Percentiles rank a stretch among this genome's conserved stretches.
Conservation (phyloP, 2,888 invertebrate genomes). For the Plebejus anna region DNA sequence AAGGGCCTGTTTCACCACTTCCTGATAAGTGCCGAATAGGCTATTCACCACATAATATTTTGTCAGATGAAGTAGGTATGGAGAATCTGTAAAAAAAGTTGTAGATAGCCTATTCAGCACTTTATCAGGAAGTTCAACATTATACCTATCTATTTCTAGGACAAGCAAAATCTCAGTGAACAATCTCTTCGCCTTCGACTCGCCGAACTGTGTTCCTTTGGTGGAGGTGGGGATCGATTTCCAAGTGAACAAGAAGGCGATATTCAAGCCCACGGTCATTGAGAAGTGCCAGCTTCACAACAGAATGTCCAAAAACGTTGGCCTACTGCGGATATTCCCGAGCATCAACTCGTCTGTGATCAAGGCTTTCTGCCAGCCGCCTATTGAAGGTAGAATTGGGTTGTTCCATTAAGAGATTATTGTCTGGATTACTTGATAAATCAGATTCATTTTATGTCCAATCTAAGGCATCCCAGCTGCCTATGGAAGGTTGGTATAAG, state of each 20-base stretch:
- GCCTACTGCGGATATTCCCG: constrained; percentile 92
- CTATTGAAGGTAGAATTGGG: constrained; percentile 77
- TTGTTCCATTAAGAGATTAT: too few species aligned
- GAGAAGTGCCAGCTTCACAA: constrained; percentile 85
- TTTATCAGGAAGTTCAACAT: constrained; percentile 60
- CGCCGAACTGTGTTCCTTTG: constrained; percentile 91
- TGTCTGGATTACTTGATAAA: too few species aligned
- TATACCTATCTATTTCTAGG: constrained; percentile 53
- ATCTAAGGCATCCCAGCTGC: constrained; percentile 72
- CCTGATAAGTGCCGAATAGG: too few species aligned
- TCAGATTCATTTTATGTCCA: too few species aligned
- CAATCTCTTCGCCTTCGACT: constrained; percentile 89
- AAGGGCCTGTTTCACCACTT: too few species aligned
- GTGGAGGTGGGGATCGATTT: constrained; percentile 91
- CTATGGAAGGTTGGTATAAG: constrained; percentile 77
- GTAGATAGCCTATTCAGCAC: too few species aligned
- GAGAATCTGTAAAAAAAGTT: too few species aligned
- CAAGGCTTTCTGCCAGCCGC: constrained; percentile 85
- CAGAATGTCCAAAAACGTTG: constrained; percentile 90
- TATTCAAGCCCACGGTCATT: constrained; percentile 66
- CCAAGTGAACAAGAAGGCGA: constrained; percentile 77
- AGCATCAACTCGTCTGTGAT: constrained; percentile 91
- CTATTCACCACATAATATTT: too few species aligned
- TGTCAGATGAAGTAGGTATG: too few species aligned
- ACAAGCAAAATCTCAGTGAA: constrained; percentile 87